Evolutionary conservation across 2,113 vertebrate species (phyloP), one percentile per base, ranked within the genome.

Genomic region (Osmerus eperlanus): DNA sequence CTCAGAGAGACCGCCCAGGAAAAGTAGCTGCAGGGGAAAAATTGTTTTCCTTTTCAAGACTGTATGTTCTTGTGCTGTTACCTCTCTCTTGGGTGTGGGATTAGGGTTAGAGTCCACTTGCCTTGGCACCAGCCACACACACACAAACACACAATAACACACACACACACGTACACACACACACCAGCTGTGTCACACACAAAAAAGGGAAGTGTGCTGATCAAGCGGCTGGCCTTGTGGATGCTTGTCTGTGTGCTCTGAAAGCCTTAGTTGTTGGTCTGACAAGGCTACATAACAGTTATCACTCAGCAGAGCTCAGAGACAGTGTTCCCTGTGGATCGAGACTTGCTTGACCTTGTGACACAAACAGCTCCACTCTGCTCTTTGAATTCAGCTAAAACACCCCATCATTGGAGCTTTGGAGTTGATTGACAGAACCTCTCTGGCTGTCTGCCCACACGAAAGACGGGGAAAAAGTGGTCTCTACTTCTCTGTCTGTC

Each of bases 221-320:
- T 47, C 41, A 47, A 47, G 41, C 1, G 7, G 41, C 41, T 47
- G 41, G 41, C 41, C 9, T 47, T 47, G 41, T 12, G 41, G 41
- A 7, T 11, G 41, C 41, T 47, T 47, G 41, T 12, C 41, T 47
- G 41, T 47, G 41, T 12, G 41, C 9, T 47, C 41, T 47, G 15
- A 56, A 23, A 61, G 56, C 58, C 64, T 72, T 51, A 32, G 28
- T 54, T 47, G 64, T 60, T 21, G 51, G 51, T 54, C 60, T 58
- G 64, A 58, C 63, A 54, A 75, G 55, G 25, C 63, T 52, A 69
- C 55, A 69, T 69, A 70, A 65, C 21, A 52, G 64, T 64, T 58
- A 65, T 70, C 53, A 75, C 56, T 64, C 32, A 64, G 14, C 16
- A 16, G 3, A 28, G 36, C 19, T 19, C 28, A 61, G 23, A 61